Percentiles rank a stretch among this genome's conserved stretches.
phyloP scores from a whole-genome alignment of 2,888 invertebrate genomes.

The Tenthredo distinguenda region DNA sequence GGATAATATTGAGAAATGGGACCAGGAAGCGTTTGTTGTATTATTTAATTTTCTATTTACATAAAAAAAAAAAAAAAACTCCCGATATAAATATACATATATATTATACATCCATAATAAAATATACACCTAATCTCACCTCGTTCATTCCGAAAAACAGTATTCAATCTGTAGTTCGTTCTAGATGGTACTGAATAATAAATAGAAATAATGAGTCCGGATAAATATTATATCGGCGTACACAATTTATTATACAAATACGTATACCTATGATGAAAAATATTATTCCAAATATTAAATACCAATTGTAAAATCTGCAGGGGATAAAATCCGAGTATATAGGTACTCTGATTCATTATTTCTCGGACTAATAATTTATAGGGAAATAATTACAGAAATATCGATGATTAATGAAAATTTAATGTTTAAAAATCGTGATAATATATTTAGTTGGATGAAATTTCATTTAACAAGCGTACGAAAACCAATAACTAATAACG shows the following conservation, averaged over 20 bases:
- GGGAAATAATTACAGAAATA: neutral
- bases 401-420: neutral
- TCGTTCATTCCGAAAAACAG: constrained; percentile 39
- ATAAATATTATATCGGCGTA: neutral
- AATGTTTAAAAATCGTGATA: neutral
- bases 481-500: neutral
- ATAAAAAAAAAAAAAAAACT: neutral
- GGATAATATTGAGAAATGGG: constrained; percentile 68
- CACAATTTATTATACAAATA: neutral
- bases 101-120: neutral
- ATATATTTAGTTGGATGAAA: neutral
- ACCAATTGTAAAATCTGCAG: neutral
- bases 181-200: neutral
- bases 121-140: constrained; percentile 1
- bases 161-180: constrained; percentile 10
- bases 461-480: neutral
- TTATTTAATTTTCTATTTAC: constrained; percentile 42
- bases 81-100: neutral
- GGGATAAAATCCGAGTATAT: neutral
- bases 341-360: neutral
- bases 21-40: constrained; percentile 66
- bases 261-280: neutral
- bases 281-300: neutral
- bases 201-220: neutral
- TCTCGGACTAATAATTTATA: neutral